Evolutionary conservation across 2,888 invertebrate genomes (phyloP), one percentile per base, ranked within the genome.

Genomic region (Schizaphis graminum): DNA sequence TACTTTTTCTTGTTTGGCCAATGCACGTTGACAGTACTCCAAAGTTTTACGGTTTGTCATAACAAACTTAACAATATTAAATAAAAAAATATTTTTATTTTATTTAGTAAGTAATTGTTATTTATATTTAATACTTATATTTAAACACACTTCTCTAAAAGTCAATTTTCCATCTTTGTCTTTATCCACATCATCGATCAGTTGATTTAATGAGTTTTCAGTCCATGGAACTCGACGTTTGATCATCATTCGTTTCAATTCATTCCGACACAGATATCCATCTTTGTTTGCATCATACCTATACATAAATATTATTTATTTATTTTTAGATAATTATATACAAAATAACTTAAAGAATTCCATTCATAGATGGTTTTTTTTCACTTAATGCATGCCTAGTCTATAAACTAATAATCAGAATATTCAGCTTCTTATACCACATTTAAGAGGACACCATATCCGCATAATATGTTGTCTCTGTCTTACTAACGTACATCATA

Each of bases 1-100:
- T n/a, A 93, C 93, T 86, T 93, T 93, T 85, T 93, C 93, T 90
- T 90, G 93, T 90, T 90, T 93, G 47, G 93, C 89, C 28, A 93
- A 61, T 16, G 90, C 85, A 13, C 93, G 93, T 61, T 93, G 93
- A 53, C 56, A 89, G 24, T 93, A 90, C 5, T 93, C 93, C 89
- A 93, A 90, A 24, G 93, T 93, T 28, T 93, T 93, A 13, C 57
- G 89, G 24, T 93, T 93, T 0, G 93, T 90, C 90, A 93, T 86
- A 21, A 93, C 84, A 85, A 93, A 93, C 93, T 93, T 56, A 57
- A 90, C 26, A 67, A 49, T 5, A 53, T 77, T 49, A 87, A 87
- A 21, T 53, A 87, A 49, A 91, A 35, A 7, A 16, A 16, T 67
- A 35, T n/a, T 28, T 67, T 67, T 67, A 67, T 35, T 67, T 7